Evolutionary conservation across 2,888 invertebrate genomes (phyloP).

Genomic region (Yponomeuta evonymella): DNA sequence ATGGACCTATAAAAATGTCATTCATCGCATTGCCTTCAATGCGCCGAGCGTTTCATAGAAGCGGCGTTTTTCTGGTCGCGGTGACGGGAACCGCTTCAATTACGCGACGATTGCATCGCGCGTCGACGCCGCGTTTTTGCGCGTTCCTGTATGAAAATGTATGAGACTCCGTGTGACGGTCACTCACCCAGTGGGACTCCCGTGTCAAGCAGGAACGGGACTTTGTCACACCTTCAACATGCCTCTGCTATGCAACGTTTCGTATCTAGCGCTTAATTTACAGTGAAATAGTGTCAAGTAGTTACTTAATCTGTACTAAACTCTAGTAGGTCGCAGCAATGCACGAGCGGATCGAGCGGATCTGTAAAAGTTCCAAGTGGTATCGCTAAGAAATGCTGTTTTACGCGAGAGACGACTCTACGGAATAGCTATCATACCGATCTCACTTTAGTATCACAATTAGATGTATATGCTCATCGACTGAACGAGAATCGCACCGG

Average conservation of each 20-base stretch:
- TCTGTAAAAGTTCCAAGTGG: not conserved
- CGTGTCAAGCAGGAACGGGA: constrained; percentile 16
- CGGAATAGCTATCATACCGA: constrained; percentile 1
- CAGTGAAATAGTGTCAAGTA: not conserved
- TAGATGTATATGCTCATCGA: constrained; percentile 9
- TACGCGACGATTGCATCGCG: constrained; percentile 30
- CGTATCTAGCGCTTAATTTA: not conserved
- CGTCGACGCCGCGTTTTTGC: constrained; percentile 49
- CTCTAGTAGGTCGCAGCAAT: not conserved
- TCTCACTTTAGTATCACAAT: not conserved
- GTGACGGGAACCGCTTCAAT: constrained; percentile 43
- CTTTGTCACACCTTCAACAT: not conserved
- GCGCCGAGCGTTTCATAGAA: constrained; percentile 26
- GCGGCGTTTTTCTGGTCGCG: constrained; percentile 25
- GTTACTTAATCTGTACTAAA: not conserved
- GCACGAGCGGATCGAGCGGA: not conserved
- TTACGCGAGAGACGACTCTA: not conserved
- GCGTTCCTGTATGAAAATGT: constrained; percentile 43
- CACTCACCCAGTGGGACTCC: constrained; percentile 27
- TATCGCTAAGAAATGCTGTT: not conserved
- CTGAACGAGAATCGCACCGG: not conserved
- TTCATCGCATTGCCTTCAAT: constrained; percentile 30
- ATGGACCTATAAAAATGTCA: constrained; percentile 45
- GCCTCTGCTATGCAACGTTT: not conserved
- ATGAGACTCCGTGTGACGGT: constrained; percentile 32